A percentile compares a stretch with the other conserved stretches of the same genome.
Conservation (phyloP, 2,113 vertebrate genomes). For the Pteropus alecto region DNA sequence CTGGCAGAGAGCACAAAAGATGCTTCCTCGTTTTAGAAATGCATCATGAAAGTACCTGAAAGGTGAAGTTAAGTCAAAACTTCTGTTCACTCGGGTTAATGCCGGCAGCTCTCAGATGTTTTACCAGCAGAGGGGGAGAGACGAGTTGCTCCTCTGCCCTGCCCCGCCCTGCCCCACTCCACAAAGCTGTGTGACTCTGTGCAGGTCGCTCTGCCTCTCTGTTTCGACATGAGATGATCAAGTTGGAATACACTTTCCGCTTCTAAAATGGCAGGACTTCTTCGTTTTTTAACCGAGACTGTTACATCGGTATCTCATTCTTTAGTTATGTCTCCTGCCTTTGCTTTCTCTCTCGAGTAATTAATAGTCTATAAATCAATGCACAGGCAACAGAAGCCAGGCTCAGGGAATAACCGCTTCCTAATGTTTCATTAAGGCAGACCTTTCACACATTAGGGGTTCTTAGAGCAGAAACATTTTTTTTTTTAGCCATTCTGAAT, state of each 20-base stretch:
- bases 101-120: background rate
- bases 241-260: background rate
- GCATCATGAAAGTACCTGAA: background rate
- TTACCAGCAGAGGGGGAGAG: background rate
- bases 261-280: background rate
- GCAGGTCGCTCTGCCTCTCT: background rate
- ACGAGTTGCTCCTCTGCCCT: background rate
- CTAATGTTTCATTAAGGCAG: background rate
- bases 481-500: background rate
- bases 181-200: background rate
- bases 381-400: background rate
- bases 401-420: background rate
- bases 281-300: background rate
- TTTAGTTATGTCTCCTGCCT: background rate
- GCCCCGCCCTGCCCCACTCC: background rate
- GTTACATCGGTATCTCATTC: background rate
- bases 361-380: constrained; percentile 15
- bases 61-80: constrained; percentile 23
- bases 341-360: background rate
- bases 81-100: background rate
- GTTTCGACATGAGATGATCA: background rate
- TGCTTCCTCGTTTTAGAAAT: background rate
- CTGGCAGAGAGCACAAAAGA: background rate
- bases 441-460: background rate
- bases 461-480: background rate